A percentile compares a stretch with the other conserved stretches of the same genome.
Evolutionary conservation across 2,797 vertebrate genomes (phyloP).

Genomic region (Pantherophis alleghaniensis): DNA sequence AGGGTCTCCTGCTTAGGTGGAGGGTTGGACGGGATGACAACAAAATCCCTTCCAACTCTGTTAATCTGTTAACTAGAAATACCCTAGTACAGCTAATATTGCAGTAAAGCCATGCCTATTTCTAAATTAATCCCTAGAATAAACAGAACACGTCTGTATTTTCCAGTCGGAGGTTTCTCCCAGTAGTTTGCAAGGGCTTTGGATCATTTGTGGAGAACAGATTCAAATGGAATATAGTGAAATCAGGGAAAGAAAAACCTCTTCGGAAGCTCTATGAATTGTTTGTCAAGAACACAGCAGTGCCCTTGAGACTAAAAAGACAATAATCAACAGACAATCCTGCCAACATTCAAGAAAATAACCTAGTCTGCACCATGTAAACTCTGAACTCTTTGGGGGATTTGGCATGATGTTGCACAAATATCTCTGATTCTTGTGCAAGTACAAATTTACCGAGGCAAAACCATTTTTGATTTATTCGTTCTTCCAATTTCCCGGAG

Average conservation of each 20-base stretch:
- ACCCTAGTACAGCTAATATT: constrained; percentile 27
- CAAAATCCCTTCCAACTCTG: too few species aligned
- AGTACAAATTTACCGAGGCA: neutral
- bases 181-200: neutral
- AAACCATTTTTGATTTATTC: neutral
- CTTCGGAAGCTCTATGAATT: neutral
- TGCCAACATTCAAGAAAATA: neutral
- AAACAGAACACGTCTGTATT: neutral
- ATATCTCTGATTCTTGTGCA: neutral
- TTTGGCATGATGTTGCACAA: neutral
- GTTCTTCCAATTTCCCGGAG: neutral
- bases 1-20: too few species aligned
- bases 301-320: neutral
- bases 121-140: constrained; percentile 1
- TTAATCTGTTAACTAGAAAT: neutral
- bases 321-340: neutral
- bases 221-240: neutral
- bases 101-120: constrained; percentile 3
- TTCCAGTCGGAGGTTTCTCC: neutral
- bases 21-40: too few species aligned
- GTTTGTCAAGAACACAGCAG: neutral
- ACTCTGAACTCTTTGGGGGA: neutral
- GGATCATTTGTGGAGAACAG: neutral
- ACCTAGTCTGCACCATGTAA: neutral
- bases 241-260: neutral